Conservation (phyloP, 1,140 invertebrate species). For the Gryon sp. region DNA sequence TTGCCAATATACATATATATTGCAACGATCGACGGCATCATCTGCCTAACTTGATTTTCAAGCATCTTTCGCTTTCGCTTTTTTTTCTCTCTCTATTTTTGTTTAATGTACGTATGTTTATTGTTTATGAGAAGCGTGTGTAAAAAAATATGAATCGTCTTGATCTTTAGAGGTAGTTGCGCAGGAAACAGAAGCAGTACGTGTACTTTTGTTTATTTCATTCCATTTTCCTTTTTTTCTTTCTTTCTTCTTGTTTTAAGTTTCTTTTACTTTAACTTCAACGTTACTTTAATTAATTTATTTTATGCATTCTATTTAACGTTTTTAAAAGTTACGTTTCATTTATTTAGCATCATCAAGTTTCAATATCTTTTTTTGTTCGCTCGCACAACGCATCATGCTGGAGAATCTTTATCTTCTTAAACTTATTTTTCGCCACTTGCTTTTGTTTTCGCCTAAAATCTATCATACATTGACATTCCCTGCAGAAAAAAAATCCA, state of each 20-base stretch:
- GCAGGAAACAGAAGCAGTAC: constrained; percentile 75
- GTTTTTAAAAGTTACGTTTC: constrained; percentile 10
- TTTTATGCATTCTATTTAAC: constrained; percentile 4
- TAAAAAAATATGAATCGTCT: constrained; percentile 76
- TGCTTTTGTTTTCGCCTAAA: constrained; percentile 13
- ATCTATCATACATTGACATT: constrained; percentile 25
- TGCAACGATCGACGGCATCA: constrained; percentile 41
- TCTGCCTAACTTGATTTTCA: constrained; percentile 15
- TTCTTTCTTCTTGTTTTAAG: constrained; percentile 23
- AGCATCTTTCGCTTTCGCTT: constrained; percentile 27
- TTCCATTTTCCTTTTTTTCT: constrained; percentile 40
- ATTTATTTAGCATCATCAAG: too few relatives aligned
- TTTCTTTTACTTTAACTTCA: constrained; percentile 34
- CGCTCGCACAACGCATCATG: constrained; percentile 41
- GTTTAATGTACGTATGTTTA: constrained; percentile 64
- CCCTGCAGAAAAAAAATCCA: too few relatives aligned
- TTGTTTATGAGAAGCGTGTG: constrained; percentile 72
- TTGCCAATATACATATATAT: constrained; percentile 47
- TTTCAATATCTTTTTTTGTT: constrained; percentile 17
- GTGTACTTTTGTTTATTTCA: constrained; percentile 59
- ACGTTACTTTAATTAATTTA: too few relatives aligned
- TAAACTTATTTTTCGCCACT: constrained; percentile 27
- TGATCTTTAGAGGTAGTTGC: constrained; percentile 75
- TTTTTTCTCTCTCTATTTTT: too few relatives aligned
- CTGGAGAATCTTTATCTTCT: constrained; percentile 31